Percentiles rank a stretch among this genome's conserved stretches.
phyloP scores from a whole-genome alignment of 2,797 vertebrate species.

The Tokudaia muenninki region DNA sequence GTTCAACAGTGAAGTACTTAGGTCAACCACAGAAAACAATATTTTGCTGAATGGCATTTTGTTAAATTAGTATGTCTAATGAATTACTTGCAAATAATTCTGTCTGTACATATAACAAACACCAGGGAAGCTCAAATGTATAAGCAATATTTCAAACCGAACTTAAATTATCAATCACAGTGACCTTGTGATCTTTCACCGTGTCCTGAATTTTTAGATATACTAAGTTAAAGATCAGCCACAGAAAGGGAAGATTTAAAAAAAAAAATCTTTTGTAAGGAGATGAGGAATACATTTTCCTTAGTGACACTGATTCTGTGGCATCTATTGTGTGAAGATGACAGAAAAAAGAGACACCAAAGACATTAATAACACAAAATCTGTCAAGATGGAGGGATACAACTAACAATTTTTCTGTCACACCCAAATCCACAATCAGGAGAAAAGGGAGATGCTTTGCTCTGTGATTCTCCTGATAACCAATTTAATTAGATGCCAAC shows the following conservation, averaged over 20 bases:
- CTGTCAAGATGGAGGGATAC: slow-evolving; percentile 77
- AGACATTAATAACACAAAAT: slow-evolving; percentile 79
- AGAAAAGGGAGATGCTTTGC: slow-evolving; percentile 66
- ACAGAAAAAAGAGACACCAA: slow-evolving; percentile 73
- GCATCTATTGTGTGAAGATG: slow-evolving; percentile 61
- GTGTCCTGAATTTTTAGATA: slow-evolving; percentile 72
- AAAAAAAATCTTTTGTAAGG: neutral
- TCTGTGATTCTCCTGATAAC: slow-evolving; percentile 79
- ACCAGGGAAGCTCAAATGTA: slow-evolving; percentile 71
- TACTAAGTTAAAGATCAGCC: neutral
- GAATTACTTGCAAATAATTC: slow-evolving; percentile 68
- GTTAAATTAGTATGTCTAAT: slow-evolving; percentile 79
- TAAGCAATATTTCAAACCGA: slow-evolving; percentile 63
- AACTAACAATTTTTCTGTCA: slow-evolving; percentile 83
- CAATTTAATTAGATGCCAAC: slow-evolving; percentile 83
- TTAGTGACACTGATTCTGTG: neutral
- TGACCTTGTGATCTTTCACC: slow-evolving; percentile 49
- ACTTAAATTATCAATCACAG: slow-evolving; percentile 66
- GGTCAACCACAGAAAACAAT: slow-evolving; percentile 79
- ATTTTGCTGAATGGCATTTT: slow-evolving; percentile 77
- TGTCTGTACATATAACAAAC: slow-evolving; percentile 50
- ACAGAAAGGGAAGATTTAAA: slow-evolving; percentile 44
- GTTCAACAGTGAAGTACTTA: slow-evolving; percentile 76
- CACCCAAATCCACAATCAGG: slow-evolving; percentile 75
- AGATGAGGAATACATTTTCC: slow-evolving; percentile 50